Evolutionary conservation across 2,888 invertebrate genomes (phyloP).

Genomic region (Penaeus monodon): DNA sequence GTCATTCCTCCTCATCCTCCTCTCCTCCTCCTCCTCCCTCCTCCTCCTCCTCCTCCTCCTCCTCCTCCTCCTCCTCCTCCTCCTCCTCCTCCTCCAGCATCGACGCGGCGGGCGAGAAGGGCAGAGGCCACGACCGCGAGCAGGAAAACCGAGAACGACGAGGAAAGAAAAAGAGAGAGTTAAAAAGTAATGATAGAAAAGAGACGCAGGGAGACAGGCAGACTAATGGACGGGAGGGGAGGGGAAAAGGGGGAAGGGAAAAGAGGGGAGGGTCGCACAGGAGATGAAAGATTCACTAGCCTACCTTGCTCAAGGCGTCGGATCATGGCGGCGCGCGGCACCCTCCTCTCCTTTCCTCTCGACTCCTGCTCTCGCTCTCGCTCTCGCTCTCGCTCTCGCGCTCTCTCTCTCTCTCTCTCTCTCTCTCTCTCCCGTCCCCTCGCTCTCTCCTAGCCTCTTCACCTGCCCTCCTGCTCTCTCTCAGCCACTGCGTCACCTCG

Average conservation of each 20-base stretch:
- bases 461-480: too few relatives aligned
- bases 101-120: too few relatives aligned
- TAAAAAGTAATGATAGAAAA: background rate
- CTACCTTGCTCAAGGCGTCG: background rate
- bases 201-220: background rate
- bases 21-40: too few relatives aligned
- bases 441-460: too few relatives aligned
- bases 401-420: background rate
- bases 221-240: background rate
- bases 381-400: constrained; percentile 1
- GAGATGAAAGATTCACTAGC: background rate
- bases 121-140: too few relatives aligned
- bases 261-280: background rate
- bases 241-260: background rate
- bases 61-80: too few relatives aligned
- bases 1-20: too few relatives aligned
- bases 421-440: too few relatives aligned
- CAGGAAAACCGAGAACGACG: background rate
- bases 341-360: background rate
- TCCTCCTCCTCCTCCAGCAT: too few relatives aligned
- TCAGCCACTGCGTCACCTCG: too few relatives aligned
- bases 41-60: too few relatives aligned
- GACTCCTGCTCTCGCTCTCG: fast-evolving
- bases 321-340: too few relatives aligned
- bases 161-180: background rate